phyloP scores from a whole-genome alignment of 2,113 vertebrate species.

The Emberiza fucata region DNA sequence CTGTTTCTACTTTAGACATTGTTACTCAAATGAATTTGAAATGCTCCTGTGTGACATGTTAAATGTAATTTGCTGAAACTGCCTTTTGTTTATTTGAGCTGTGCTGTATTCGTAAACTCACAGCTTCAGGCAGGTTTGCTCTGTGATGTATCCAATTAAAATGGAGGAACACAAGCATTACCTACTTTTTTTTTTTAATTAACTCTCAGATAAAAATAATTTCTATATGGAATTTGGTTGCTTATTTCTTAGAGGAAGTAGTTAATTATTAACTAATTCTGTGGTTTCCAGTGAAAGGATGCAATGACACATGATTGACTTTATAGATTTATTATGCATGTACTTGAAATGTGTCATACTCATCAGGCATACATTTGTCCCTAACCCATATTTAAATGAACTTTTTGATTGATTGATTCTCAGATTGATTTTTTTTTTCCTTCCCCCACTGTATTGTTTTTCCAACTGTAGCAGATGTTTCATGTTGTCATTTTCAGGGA shows the following conservation, averaged over 20 bases:
- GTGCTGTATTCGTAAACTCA: neutral
- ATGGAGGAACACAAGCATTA: neutral
- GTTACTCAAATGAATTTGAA: neutral
- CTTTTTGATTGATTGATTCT: neutral
- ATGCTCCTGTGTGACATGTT: neutral
- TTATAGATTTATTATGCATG: neutral
- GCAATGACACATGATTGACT: neutral
- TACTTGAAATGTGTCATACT: neutral
- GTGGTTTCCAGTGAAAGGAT: neutral
- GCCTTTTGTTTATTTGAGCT: neutral
- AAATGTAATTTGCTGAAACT: neutral
- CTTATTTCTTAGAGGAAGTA: neutral
- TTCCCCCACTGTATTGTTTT: neutral
- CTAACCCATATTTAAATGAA: neutral
- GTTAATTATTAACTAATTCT: neutral
- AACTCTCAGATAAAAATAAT: neutral
- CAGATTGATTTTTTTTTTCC: neutral
- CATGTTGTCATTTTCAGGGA: neutral
- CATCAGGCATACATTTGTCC: neutral
- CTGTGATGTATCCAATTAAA: neutral
- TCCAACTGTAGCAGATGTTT: neutral
- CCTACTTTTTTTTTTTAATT: neutral
- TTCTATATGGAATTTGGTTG: neutral
- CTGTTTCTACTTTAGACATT: neutral
- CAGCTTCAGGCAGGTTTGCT: neutral